Conservation (phyloP, 2,113 vertebrate genomes). For the Prochilodus magdalenae region DNA sequence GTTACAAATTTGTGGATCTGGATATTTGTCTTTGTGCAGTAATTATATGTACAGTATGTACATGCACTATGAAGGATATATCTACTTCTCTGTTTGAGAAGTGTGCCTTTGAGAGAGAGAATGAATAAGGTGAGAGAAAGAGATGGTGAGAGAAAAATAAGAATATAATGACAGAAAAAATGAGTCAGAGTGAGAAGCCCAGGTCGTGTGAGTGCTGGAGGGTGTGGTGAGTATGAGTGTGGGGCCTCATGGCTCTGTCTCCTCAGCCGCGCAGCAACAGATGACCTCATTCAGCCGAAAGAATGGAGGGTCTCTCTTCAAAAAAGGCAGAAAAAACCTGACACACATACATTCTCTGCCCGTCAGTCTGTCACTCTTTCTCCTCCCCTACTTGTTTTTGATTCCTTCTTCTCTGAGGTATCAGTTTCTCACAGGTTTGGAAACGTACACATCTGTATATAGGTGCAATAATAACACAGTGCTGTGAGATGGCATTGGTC, state of each 20-base stretch:
- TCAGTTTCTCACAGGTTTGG: constrained; percentile 12
- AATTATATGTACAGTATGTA: too few species aligned
- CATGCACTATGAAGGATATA: too few species aligned
- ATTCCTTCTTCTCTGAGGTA: background rate
- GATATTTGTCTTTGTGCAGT: too few species aligned
- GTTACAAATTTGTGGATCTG: too few species aligned
- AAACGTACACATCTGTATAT: background rate
- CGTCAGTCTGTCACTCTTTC: constrained; percentile 9
- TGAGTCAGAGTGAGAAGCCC: constrained; percentile 42
- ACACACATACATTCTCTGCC: constrained; percentile 2
- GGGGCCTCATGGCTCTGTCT: constrained; percentile 22
- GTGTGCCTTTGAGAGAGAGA: background rate
- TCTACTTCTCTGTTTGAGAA: too few species aligned
- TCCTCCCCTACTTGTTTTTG: background rate
- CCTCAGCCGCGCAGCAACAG: constrained; percentile 24
- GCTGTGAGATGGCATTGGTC: constrained; percentile 1
- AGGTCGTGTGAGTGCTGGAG: constrained; percentile 17
- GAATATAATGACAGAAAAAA: constrained; percentile 30
- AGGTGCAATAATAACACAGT: constrained; percentile 27
- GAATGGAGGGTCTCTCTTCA: background rate
- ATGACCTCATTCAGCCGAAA: constrained; percentile 38
- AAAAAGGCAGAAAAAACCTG: background rate
- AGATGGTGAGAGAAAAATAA: background rate
- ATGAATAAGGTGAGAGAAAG: constrained; percentile 1
- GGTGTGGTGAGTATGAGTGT: background rate